Conservation (phyloP, 2,888 invertebrate genomes). For the Seira sanloemensis region DNA sequence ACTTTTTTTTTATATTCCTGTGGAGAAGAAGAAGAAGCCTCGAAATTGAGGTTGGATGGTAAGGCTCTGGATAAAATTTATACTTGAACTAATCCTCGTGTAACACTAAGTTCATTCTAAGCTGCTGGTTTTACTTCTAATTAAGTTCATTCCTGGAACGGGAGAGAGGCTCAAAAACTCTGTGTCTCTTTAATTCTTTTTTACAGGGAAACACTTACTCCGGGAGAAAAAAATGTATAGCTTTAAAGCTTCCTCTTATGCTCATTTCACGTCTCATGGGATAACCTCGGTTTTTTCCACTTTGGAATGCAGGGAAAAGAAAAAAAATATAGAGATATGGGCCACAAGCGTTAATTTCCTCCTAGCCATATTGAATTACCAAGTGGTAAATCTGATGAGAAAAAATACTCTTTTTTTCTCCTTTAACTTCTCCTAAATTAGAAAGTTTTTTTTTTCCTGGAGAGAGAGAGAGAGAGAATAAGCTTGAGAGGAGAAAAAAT, state of each 20-base stretch:
- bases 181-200: constrained; percentile 17
- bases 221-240: neutral
- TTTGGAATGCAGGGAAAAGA: constrained; percentile 15
- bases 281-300: constrained; percentile 34
- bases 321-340: constrained; percentile 70
- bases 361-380: constrained; percentile 72
- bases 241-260: constrained; percentile 34
- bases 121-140: constrained; percentile 39
- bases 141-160: constrained; percentile 47
- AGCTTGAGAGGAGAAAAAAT: constrained; percentile 25
- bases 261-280: constrained; percentile 62
- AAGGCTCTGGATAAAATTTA: constrained; percentile 67
- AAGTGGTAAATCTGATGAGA: constrained; percentile 67
- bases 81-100: constrained; percentile 68
- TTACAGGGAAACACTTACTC: constrained; percentile 20
- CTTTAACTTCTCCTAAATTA: constrained; percentile 20
- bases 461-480: constrained; percentile 23
- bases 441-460: constrained; percentile 15
- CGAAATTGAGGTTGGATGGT: neutral
- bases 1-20: constrained; percentile 10
- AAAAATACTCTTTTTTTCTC: constrained; percentile 50
- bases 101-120: constrained; percentile 42
- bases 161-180: neutral
- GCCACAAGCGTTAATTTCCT: constrained; percentile 73
- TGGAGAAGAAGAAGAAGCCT: neutral